phyloP scores from a whole-genome alignment of 2,888 invertebrate species.

The Barypeithes pellucidus region DNA sequence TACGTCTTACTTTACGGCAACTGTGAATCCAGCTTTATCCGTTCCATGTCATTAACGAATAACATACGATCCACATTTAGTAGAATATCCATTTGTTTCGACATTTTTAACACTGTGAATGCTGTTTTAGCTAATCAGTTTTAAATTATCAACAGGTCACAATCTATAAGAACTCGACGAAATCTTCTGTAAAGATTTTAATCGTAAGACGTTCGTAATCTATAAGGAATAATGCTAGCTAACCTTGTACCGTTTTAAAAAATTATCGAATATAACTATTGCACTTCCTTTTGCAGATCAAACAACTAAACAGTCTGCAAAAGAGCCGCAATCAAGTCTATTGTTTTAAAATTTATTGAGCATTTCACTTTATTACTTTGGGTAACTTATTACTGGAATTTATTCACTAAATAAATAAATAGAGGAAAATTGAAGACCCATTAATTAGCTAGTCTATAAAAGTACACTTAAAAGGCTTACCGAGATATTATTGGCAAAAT shows the following conservation, averaged over 20 bases:
- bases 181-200: too few relatives aligned
- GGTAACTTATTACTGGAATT: conserved; percentile 64
- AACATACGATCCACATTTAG: too few relatives aligned
- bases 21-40: too few relatives aligned
- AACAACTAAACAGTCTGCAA: conserved; percentile 68
- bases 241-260: conserved; percentile 49
- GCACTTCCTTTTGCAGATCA: conserved; percentile 68
- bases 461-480: not conserved
- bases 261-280: conserved; percentile 60
- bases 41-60: too few relatives aligned
- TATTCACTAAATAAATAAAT: conserved; percentile 57
- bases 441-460: conserved; percentile 2
- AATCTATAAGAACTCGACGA: too few relatives aligned
- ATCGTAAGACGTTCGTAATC: not conserved
- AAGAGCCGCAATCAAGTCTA: conserved; percentile 68
- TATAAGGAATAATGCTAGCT: conserved; percentile 45
- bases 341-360: conserved; percentile 64
- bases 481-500: too few relatives aligned
- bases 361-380: conserved; percentile 62
- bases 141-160: too few relatives aligned
- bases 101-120: too few relatives aligned
- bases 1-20: too few relatives aligned
- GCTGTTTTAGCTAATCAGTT: too few relatives aligned
- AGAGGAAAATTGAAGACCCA: conserved; percentile 30
- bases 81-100: too few relatives aligned